Conservation (phyloP, 2,888 invertebrate species). For the Clitarchus hookeri region DNA sequence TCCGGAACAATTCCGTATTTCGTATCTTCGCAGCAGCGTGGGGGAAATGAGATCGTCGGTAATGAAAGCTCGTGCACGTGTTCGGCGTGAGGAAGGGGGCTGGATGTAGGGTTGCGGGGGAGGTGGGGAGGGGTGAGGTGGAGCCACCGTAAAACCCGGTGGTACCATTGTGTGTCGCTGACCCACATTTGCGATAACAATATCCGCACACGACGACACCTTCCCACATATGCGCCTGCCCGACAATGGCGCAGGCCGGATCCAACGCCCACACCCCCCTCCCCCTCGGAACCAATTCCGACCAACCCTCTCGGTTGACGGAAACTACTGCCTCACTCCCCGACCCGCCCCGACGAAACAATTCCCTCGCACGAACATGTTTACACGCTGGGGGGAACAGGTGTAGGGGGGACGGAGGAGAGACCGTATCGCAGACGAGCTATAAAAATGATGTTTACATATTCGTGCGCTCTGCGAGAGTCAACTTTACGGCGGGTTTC, state of each 20-base stretch:
- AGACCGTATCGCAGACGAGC: background rate
- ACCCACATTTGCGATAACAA: constrained; percentile 14
- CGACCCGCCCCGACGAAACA: background rate
- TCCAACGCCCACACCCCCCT: too few relatives aligned
- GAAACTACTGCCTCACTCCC: background rate
- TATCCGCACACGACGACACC: background rate
- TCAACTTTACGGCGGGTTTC: background rate
- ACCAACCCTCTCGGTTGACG: background rate
- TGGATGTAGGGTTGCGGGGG: background rate
- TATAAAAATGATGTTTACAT: background rate
- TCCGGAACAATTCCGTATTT: too few relatives aligned
- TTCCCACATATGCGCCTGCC: background rate
- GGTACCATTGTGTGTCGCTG: background rate
- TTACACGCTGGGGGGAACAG: background rate
- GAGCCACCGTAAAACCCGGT: background rate
- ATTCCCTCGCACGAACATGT: background rate
- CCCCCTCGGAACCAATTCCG: background rate
- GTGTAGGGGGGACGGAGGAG: background rate
- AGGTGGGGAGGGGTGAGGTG: background rate
- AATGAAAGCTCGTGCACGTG: too few relatives aligned
- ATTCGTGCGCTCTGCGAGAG: background rate
- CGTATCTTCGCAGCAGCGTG: too few relatives aligned
- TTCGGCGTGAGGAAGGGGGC: too few relatives aligned
- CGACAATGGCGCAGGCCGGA: too few relatives aligned
- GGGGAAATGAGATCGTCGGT: too few relatives aligned